Evolutionary conservation across 2,113 vertebrate species (phyloP).

Genomic region (Syngnathus typhle): DNA sequence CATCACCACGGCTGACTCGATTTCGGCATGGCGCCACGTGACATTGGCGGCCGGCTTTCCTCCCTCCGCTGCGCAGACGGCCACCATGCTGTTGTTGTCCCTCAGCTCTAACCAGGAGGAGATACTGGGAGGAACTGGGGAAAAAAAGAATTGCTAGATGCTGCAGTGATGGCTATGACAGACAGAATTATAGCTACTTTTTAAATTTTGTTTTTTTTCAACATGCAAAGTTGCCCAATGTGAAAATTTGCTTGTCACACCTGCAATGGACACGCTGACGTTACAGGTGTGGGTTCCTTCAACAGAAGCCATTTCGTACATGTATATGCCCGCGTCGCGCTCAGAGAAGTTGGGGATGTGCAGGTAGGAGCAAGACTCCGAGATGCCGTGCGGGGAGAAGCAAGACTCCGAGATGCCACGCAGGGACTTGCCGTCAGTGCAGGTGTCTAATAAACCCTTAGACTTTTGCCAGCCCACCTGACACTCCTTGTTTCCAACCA

Average conservation of each 20-base stretch:
- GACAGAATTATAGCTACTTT: too few relatives aligned
- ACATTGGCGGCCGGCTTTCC: slow-evolving; percentile 58
- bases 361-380: slow-evolving; percentile 35
- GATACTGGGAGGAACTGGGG: slow-evolving; percentile 27
- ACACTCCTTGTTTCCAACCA: slow-evolving; percentile 23
- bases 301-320: slow-evolving; percentile 36
- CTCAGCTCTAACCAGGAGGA: slow-evolving; percentile 26
- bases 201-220: too few relatives aligned
- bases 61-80: slow-evolving; percentile 55
- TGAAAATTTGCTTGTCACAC: slow-evolving; percentile 33
- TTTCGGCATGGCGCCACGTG: slow-evolving; percentile 42
- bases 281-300: neutral
- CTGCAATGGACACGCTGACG: slow-evolving; percentile 27
- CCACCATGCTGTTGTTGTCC: slow-evolving; percentile 19
- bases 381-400: slow-evolving; percentile 31
- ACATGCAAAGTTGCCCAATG: neutral
- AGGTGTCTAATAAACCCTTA: neutral
- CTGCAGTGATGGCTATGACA: too few relatives aligned
- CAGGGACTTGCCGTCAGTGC: slow-evolving; percentile 48
- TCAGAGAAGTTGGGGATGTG: slow-evolving; percentile 56
- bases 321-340: slow-evolving; percentile 57
- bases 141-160: neutral
- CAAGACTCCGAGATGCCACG: slow-evolving; percentile 10
- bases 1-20: fast-evolving
- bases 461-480: neutral